These are phyloP conservation scores for Eulimnadia texana DNA, from an alignment of 1,140 invertebrate genomes.

Conservation along the genomic window DNA sequence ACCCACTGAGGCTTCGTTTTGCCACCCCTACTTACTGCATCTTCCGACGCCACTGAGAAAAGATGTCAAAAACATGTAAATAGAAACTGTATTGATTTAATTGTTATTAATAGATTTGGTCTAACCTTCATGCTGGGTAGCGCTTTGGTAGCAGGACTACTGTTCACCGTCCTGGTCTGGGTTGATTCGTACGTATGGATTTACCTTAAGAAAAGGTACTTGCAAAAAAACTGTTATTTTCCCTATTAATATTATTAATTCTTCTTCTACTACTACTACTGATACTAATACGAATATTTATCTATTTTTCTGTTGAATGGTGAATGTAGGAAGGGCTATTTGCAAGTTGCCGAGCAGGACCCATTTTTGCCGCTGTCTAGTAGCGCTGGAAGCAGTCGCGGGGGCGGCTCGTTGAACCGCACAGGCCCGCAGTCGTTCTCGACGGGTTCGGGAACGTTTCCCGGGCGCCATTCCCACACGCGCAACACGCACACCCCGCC, in stretches of 20 bases:
- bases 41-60: too few species aligned
- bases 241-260: background rate
- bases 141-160: constrained; percentile 62
- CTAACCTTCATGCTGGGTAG: constrained; percentile 69
- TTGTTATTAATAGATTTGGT: constrained; percentile 39
- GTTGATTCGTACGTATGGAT: constrained; percentile 92
- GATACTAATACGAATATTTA: too few species aligned
- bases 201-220: constrained; percentile 74
- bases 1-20: too few species aligned
- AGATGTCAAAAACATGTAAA: too few species aligned
- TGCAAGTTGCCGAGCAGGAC: constrained; percentile 55
- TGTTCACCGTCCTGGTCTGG: constrained; percentile 82
- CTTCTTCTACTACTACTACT: too few species aligned
- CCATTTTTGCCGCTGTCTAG: constrained; percentile 42
- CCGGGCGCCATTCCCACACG: constrained; percentile 33
- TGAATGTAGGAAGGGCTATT: constrained; percentile 53
- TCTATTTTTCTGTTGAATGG: too few species aligned
- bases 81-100: too few species aligned
- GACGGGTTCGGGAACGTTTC: constrained; percentile 30
- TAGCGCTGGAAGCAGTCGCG: constrained; percentile 18
- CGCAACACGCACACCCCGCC: constrained; percentile 33
- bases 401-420: background rate
- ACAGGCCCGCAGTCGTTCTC: constrained; percentile 14
- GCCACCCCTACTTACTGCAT: too few species aligned
- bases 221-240: constrained; percentile 18